phyloP scores from a whole-genome alignment of 2,888 invertebrate species.

The Notodonta dromedarius region DNA sequence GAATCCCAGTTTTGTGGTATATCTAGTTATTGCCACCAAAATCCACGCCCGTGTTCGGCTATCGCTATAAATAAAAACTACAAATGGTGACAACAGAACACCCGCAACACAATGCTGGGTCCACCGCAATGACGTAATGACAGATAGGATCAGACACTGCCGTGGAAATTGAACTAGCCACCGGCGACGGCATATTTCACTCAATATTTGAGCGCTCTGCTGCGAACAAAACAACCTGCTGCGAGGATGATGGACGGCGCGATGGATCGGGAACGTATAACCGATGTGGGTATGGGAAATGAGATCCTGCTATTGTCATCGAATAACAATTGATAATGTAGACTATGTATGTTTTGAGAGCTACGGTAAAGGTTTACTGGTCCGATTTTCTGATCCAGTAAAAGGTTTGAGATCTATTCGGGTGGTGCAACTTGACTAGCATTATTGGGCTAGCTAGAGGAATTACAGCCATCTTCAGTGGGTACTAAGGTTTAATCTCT shows the following conservation, averaged over 20 bases:
- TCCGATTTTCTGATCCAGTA: background rate
- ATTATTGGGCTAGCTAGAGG: too few relatives aligned
- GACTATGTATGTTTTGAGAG: slow-evolving; percentile 12
- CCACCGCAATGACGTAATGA: slow-evolving; percentile 64
- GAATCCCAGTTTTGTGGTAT: too few relatives aligned
- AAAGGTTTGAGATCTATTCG: too few relatives aligned
- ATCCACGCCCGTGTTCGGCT: slow-evolving; percentile 9
- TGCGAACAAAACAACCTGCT: slow-evolving; percentile 70
- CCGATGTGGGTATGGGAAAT: slow-evolving; percentile 24
- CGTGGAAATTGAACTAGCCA: slow-evolving; percentile 60
- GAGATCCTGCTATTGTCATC: slow-evolving; percentile 44
- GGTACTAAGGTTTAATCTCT: too few relatives aligned
- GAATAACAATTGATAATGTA: slow-evolving; percentile 35
- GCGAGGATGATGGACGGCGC: slow-evolving; percentile 65
- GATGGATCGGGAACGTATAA: slow-evolving; percentile 32
- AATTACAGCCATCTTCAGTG: too few relatives aligned
- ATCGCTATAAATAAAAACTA: slow-evolving; percentile 52
- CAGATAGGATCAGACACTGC: slow-evolving; percentile 59
- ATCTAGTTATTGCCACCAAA: background rate
- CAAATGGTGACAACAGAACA: slow-evolving; percentile 48
- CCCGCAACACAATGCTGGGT: slow-evolving; percentile 49
- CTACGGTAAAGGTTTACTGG: background rate
- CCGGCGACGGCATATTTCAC: slow-evolving; percentile 59
- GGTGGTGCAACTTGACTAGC: too few relatives aligned
- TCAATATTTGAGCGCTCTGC: slow-evolving; percentile 63